A percentile compares a stretch with the other conserved stretches of the same genome.
phyloP scores from a whole-genome alignment of 2,113 vertebrate species.

The Morone chrysops region DNA sequence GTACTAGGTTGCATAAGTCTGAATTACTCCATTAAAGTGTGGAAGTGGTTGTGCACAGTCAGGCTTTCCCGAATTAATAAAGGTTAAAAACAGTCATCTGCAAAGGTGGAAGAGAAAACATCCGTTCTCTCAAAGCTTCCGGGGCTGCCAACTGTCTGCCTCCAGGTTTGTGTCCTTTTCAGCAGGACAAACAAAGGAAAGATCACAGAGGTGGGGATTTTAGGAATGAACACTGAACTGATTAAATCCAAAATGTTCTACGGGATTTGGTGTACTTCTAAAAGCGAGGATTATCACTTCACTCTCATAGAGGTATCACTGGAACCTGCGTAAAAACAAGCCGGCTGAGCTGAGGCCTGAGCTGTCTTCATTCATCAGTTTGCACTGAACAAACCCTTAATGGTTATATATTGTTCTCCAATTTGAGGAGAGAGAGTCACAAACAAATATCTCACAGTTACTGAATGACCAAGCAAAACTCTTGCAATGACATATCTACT shows the following conservation, averaged over 20 bases:
- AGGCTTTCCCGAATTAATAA: constrained; percentile 45
- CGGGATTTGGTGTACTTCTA: constrained; percentile 42
- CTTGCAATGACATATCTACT: not conserved
- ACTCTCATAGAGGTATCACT: constrained; percentile 26
- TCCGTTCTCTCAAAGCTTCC: constrained; percentile 21
- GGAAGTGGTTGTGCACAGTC: constrained; percentile 25
- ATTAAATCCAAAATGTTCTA: constrained; percentile 63
- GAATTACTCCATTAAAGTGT: constrained; percentile 16
- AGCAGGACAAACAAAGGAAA: constrained; percentile 48
- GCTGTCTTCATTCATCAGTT: not conserved
- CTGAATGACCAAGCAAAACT: constrained; percentile 12
- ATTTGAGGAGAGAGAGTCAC: not conserved
- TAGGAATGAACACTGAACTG: constrained; percentile 35
- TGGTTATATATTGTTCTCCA: not conserved
- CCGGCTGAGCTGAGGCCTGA: not conserved
- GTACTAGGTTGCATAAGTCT: not conserved
- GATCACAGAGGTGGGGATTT: constrained; percentile 33
- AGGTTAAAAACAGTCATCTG: constrained; percentile 32
- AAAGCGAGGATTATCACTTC: constrained; percentile 53
- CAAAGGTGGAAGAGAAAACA: constrained; percentile 48
- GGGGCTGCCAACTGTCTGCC: constrained; percentile 56
- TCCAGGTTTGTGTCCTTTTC: constrained; percentile 39
- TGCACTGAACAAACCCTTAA: not conserved
- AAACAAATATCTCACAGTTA: not conserved
- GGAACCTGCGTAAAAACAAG: constrained; percentile 7